phyloP scores from a whole-genome alignment of 2,888 invertebrate species.

The Oxyteleia sp. region DNA sequence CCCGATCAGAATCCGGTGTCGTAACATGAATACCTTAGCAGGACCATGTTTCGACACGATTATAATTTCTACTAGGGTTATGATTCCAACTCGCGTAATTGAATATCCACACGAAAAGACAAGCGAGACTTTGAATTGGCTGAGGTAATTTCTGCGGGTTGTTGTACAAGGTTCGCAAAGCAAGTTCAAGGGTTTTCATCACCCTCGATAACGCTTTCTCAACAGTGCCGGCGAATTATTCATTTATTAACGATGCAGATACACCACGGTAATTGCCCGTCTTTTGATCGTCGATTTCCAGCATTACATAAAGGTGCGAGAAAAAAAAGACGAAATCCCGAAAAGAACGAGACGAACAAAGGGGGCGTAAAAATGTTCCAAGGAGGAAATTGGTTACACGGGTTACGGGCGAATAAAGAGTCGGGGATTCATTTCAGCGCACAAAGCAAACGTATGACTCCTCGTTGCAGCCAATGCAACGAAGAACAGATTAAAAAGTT shows the following conservation, averaged over 20 bases:
- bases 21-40: too few relatives aligned
- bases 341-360: slow-evolving; percentile 16
- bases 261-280: slow-evolving; percentile 72
- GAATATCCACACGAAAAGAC: slow-evolving; percentile 61
- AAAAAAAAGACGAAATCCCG: slow-evolving; percentile 26
- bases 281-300: slow-evolving; percentile 76
- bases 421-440: slow-evolving; percentile 42
- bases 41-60: too few relatives aligned
- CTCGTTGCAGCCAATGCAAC: slow-evolving; percentile 43
- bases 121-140: slow-evolving; percentile 67
- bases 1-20: too few relatives aligned
- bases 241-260: slow-evolving; percentile 75
- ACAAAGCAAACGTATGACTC: slow-evolving; percentile 53
- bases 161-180: slow-evolving; percentile 57
- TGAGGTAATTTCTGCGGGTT: slow-evolving; percentile 59
- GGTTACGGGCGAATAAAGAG: slow-evolving; percentile 33
- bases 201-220: slow-evolving; percentile 70
- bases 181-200: slow-evolving; percentile 72
- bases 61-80: too few relatives aligned
- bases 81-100: slow-evolving; percentile 62
- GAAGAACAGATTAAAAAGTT: slow-evolving; percentile 66
- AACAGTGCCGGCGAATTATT: slow-evolving; percentile 69
- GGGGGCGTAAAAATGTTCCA: background rate
- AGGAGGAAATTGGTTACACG: slow-evolving; percentile 30
- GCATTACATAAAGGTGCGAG: slow-evolving; percentile 54